Base-by-base conservation (phyloP, 1,140 invertebrate genomes). In the Zaprionus gabonicus region DNA sequence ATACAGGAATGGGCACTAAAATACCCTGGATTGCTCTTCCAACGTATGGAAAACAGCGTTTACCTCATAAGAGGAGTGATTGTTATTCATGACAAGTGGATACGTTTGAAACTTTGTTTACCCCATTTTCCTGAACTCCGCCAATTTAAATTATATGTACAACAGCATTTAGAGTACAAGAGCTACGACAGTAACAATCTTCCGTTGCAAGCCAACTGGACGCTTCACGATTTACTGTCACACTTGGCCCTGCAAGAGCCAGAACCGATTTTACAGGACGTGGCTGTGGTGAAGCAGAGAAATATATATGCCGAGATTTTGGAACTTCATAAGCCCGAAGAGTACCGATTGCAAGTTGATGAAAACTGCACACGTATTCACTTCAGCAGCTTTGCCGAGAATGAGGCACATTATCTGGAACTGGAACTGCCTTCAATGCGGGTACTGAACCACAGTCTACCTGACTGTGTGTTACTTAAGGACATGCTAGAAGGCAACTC, bases 251-350 rank as follows among this genome's bases (percentile, higher is more conserved):
- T 77, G 46, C 27, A 81, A 5, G 10, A 77, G 4, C 76, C 81
- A 1, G 12, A 13, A 9, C 10, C 15, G 25, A n/a, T 13, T 1
- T 4, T 9, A 15, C 3, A 38, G 1, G 28, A 63, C 1, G n/a
- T 3, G 5, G 1, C 0, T 3, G 4, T 20, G 13, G 7, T 10
- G 6, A 28, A 66, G 17, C 53, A 57, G 4, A 44, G 69, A 13
- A 86, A 83, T 60, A 78, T 92, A 17, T 92, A 78, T 59, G 46
- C 65, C 0, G 91, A 92, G 27, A 81, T 92, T 31, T 53, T 84
- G n/a, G 73, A 59, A 1, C 55, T 92, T 0, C 53, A 80, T 57
- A 71, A 82, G 6, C 76, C 84, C 5, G 57, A 78, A 3, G 64
- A 77, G 7, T 92, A 91, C 73, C 64, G 66, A 4, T 13, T 92